Evolutionary conservation across 2,797 vertebrate species (phyloP), one percentile per base, ranked within the genome.

Genomic region (Hephaestus fuliginosus): DNA sequence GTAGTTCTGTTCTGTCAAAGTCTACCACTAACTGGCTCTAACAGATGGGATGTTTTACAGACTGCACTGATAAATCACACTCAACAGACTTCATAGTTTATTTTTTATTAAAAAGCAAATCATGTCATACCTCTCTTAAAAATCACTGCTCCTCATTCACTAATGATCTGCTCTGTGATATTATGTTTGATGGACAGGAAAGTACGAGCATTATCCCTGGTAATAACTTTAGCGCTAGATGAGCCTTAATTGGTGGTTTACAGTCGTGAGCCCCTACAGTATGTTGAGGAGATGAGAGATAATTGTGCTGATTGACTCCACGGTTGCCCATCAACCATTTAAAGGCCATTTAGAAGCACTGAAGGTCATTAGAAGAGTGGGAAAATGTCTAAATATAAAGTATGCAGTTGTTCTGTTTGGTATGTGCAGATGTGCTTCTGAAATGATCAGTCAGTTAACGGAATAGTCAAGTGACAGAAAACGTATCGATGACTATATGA

Each of bases 241-340:
- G 43, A 73, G 70, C 43, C 74, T 76, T 87, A 91, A 89, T 88
- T 86, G 84, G 70, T 69, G 80, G 75, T 88, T 88, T 79, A 53
- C 44, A 63, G 79, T 76, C 84, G 43, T 70, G 66, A 71, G 67
- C 68, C 58, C 18, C 46, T 11, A 28, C 60, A 74, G 67, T 65
- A 46, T 60, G 68, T 68, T 41, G 65, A 67, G 36, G 62, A 71
- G 62, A 65, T 18, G 17, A 66, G 63, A 72, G 77, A 61, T 88
- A 82, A 88, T 89, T 88, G 76, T 64, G 5, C 74, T 73, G 79
- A 89, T 84, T 84, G 89, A 78, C 64, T 84, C 41, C 44, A 69
- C 66, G 68, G 65, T 65, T 73, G 66, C 17, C 75, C 76, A 70
- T 75, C 56, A 80, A 82, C 82, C 76, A 78, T 88, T 88, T 82